Percentiles rank a stretch among this genome's conserved stretches.
These are phyloP conservation scores for Phorcus lineatus DNA, from an alignment of 2,888 invertebrate genomes.

Conservation along the genomic window DNA sequence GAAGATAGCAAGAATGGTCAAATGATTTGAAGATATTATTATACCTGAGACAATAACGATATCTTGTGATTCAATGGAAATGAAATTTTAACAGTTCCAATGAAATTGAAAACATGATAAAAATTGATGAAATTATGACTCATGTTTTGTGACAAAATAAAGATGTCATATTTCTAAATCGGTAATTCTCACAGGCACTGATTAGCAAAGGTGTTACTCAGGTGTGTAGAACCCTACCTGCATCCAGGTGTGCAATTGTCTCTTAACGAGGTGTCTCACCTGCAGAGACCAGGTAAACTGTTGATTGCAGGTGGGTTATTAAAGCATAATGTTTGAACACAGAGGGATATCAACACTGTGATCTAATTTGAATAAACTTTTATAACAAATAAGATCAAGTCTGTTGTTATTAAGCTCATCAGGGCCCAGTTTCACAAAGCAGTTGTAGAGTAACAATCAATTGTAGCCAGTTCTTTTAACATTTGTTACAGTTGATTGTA, in stretches of 20 bases:
- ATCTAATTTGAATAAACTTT: conserved; percentile 18
- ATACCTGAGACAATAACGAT: no score
- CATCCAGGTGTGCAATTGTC: background rate
- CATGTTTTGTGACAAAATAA: no score
- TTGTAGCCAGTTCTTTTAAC: no score
- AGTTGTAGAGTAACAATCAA: no score
- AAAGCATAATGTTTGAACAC: conserved; percentile 15
- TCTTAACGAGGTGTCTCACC: background rate
- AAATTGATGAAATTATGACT: no score
- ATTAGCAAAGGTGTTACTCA: background rate
- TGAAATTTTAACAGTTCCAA: background rate
- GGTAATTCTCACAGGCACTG: background rate
- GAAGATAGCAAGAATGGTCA: no score
- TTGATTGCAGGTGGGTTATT: background rate
- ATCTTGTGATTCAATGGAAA: no score
- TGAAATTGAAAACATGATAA: background rate
- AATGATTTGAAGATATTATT: no score
- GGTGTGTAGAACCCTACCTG: background rate
- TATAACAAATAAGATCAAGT: background rate
- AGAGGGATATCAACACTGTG: conserved; percentile 17
- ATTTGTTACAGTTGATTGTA: no score
- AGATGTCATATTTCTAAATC: no score
- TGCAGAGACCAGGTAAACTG: background rate
- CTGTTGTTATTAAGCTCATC: background rate
- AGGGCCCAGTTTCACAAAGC: no score